Evolutionary conservation across 2,113 vertebrate genomes (phyloP).

Genomic region (Gracilinanus agilis): DNA sequence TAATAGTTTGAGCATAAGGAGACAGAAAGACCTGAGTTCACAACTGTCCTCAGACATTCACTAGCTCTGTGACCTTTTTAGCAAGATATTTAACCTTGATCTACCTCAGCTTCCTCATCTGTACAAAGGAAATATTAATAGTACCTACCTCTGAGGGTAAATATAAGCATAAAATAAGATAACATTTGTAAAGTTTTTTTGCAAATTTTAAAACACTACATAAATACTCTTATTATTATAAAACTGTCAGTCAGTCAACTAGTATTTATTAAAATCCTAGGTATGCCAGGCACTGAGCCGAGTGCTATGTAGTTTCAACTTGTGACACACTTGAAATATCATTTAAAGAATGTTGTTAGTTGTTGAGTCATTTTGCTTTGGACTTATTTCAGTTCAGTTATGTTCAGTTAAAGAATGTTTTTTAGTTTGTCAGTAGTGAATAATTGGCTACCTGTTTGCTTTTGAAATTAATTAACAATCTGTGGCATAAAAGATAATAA

Average conservation of each 20-base stretch:
- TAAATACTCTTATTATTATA: not conserved
- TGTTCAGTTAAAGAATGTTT: not conserved
- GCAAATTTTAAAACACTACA: not conserved
- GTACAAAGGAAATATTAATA: not conserved
- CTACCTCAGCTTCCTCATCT: not conserved
- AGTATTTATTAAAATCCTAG: not conserved
- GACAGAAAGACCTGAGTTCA: not conserved
- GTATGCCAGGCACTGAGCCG: not conserved
- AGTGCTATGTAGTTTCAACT: not conserved
- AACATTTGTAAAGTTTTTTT: not conserved
- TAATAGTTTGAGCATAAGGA: not conserved
- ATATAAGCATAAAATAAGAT: not conserved
- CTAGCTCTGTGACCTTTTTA: not conserved
- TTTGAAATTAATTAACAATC: not conserved
- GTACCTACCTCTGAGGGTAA: not conserved
- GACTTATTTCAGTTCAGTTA: not conserved
- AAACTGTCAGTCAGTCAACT: not conserved
- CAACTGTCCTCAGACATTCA: not conserved
- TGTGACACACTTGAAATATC: not conserved
- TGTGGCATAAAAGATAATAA: not conserved
- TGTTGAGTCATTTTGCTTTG: not conserved
- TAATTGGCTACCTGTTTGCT: not conserved
- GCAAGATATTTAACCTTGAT: not conserved
- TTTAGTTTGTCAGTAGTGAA: not conserved
- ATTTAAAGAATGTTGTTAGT: not conserved